Conservation (phyloP, 2,113 vertebrate genomes). For the Podocnemis expansa region DNA sequence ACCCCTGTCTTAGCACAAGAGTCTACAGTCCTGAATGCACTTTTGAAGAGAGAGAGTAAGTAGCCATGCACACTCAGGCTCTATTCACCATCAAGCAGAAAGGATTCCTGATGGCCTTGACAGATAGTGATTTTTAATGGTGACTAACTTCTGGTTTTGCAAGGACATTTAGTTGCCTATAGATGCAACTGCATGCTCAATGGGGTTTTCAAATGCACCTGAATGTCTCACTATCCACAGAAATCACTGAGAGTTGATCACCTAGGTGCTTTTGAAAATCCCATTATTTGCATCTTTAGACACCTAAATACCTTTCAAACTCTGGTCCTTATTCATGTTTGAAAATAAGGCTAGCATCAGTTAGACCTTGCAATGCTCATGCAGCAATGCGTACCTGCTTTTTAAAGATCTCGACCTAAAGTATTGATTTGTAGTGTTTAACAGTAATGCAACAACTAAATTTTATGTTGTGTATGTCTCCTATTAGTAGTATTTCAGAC, state of each 20-base stretch:
- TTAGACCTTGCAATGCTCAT: background rate
- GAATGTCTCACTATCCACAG: background rate
- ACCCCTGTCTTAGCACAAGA: too few species aligned
- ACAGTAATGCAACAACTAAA: background rate
- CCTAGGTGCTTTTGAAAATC: background rate
- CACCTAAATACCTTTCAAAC: background rate
- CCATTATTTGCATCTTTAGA: background rate
- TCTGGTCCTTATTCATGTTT: too few species aligned
- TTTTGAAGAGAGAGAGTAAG: conserved; percentile 48
- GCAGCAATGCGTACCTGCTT: background rate
- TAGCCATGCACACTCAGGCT: too few species aligned
- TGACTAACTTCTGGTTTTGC: background rate
- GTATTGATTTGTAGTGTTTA: background rate
- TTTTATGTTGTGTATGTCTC: background rate
- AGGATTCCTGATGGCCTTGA: background rate
- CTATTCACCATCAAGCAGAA: background rate
- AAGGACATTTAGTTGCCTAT: background rate
- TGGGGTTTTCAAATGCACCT: too few species aligned
- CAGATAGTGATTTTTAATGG: background rate
- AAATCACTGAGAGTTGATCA: background rate
- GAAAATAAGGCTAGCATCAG: background rate
- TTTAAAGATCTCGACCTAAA: background rate
- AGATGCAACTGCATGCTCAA: too few species aligned
- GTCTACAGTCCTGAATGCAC: background rate
- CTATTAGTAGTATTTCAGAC: fast-evolving